These are phyloP conservation scores for Austrolebias charrua DNA, from an alignment of 2,797 vertebrate species.

Conservation along the genomic window DNA sequence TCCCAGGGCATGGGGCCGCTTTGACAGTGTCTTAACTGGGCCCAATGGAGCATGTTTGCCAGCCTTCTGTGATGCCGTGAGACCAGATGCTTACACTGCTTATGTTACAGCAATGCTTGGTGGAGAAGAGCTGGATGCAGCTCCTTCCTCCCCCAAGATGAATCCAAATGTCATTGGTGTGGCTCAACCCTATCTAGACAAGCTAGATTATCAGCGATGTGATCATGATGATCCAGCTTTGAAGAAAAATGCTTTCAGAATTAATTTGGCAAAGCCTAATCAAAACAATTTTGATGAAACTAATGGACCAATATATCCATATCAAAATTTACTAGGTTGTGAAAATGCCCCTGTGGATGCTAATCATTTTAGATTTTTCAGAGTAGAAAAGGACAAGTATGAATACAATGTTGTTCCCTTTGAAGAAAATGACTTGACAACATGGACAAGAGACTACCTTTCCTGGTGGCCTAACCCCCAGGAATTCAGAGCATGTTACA, in stretches of 20 bases:
- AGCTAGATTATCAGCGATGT: constrained; percentile 88
- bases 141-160: constrained; percentile 88
- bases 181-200: constrained; percentile 89
- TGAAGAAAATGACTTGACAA: constrained; percentile 88
- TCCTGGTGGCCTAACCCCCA: constrained; percentile 99
- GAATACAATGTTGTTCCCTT: constrained; percentile 97
- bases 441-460: constrained; percentile 92
- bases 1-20: constrained; percentile 95
- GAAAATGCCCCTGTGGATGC: constrained; percentile 85
- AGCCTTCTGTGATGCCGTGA: constrained; percentile 88
- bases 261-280: constrained; percentile 93
- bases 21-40: constrained; percentile 94
- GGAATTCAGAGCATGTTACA: constrained; percentile 95
- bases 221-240: constrained; percentile 88
- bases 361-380: constrained; percentile 94
- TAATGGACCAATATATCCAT: constrained; percentile 92
- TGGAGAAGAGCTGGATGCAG: constrained; percentile 94
- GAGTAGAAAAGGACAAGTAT: constrained; percentile 93
- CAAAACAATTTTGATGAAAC: constrained; percentile 86
- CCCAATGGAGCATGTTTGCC: constrained; percentile 93
- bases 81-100: constrained; percentile 89
- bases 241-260: constrained; percentile 92
- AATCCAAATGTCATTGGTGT: constrained; percentile 88
- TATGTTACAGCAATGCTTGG: constrained; percentile 91
- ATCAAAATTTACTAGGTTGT: constrained; percentile 85